A percentile compares a stretch with the other conserved stretches of the same genome.
These are phyloP conservation scores for Knipowitschia caucasica DNA, from an alignment of 2,797 vertebrate species.

Conservation along the genomic window DNA sequence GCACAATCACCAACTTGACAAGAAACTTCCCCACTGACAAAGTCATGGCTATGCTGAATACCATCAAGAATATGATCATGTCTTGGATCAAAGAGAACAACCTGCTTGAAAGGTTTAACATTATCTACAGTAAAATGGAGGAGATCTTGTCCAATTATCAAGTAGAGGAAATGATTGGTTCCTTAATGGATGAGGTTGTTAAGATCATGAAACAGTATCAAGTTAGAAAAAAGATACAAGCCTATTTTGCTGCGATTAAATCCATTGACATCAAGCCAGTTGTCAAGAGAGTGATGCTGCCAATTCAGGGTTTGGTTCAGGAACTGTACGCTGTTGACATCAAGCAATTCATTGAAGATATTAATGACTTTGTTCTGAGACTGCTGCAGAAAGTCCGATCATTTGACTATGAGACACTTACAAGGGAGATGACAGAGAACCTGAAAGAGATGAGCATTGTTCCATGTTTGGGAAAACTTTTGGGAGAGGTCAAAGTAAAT, in stretches of 20 bases:
- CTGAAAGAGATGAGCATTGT: conserved; percentile 74
- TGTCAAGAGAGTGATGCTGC: conserved; percentile 66
- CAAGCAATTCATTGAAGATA: conserved; percentile 76
- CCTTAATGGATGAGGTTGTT: conserved; percentile 80
- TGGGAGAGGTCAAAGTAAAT: conserved; percentile 77
- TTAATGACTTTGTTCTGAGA: conserved; percentile 75
- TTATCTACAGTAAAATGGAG: conserved; percentile 65
- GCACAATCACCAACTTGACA: conserved; percentile 64
- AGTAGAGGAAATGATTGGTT: conserved; percentile 77
- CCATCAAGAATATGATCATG: conserved; percentile 71
- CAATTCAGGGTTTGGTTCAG: conserved; percentile 71
- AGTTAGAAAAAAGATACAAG: conserved; percentile 80
- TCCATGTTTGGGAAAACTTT: conserved; percentile 88
- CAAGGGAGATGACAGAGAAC: conserved; percentile 77
- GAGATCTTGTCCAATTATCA: conserved; percentile 79
- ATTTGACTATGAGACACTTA: conserved; percentile 84
- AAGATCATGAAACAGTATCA: conserved; percentile 80
- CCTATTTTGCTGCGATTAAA: conserved; percentile 64
- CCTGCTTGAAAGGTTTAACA: conserved; percentile 75
- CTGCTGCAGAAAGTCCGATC: conserved; percentile 74
- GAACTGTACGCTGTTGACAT: conserved; percentile 80
- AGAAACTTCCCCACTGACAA: conserved; percentile 68
- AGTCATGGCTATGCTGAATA: conserved; percentile 72
- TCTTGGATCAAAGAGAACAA: conserved; percentile 74
- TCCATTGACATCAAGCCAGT: conserved; percentile 75